Evolutionary conservation across 1,140 invertebrate species (phyloP).

Genomic region (Drosophila repletoides): DNA sequence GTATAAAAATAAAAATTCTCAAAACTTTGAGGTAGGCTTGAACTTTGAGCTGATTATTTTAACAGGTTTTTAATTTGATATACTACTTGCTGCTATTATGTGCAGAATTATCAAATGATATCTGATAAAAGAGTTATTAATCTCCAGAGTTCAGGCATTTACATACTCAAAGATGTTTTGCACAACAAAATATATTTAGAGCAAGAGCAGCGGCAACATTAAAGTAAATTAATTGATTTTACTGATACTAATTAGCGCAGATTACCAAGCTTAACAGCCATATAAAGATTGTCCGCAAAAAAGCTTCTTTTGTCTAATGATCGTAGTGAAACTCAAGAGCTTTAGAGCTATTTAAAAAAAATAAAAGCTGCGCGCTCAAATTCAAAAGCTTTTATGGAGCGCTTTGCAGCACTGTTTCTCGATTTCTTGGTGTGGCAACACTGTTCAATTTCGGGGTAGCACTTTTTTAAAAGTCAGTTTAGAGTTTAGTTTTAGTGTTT

Average conservation of each 20-base stretch:
- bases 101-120: conserved; percentile 40
- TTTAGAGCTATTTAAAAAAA: conserved; percentile 1
- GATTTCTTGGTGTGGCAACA: not conserved
- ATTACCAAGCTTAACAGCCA: conserved; percentile 18
- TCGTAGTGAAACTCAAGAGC: not conserved
- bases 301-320: conserved; percentile 2
- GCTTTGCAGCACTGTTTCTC: not conserved
- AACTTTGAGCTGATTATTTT: too few relatives aligned
- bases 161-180: too few relatives aligned
- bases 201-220: conserved; percentile 19
- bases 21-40: conserved; percentile 1
- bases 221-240: conserved; percentile 31
- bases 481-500: too few relatives aligned
- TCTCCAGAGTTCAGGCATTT: not conserved
- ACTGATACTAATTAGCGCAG: conserved; percentile 25
- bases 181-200: conserved; percentile 16
- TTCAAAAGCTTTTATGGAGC: not conserved
- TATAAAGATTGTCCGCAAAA: not conserved
- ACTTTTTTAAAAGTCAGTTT: too few relatives aligned
- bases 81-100: too few relatives aligned
- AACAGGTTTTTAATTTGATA: too few relatives aligned
- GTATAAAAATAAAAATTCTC: too few relatives aligned
- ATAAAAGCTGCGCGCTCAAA: conserved; percentile 12
- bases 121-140: not conserved
- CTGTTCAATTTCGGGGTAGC: not conserved